Conservation (phyloP, 2,113 vertebrate genomes). For the Sus scrofa region T2T-Sscrofa CM000816.6:85179501-85180000, state of each 20-base stretch:
- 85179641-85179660: constrained; percentile 35
- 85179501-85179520: constrained; percentile 1
- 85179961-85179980: background rate
- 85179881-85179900: constrained; percentile 30
- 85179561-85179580: background rate
- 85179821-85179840: background rate
- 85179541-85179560: constrained; percentile 8
- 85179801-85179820: background rate
- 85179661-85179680: constrained; percentile 82
- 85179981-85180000: background rate
- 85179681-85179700: constrained; percentile 82
- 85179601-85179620: constrained; percentile 5
- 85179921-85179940: background rate
- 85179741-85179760: constrained; percentile 78
- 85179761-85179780: constrained; percentile 66
- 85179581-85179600: constrained; percentile 14
- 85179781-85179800: constrained; percentile 46
- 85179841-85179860: background rate
- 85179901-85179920: constrained; percentile 2
- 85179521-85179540: background rate
- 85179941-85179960: background rate
- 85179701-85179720: constrained; percentile 79
- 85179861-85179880: background rate
- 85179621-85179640: background rate
- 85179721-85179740: constrained; percentile 78